Evolutionary conservation across 2,113 vertebrate species (phyloP), one percentile per base, ranked within the genome.

Genomic region (Bufo bufo): DNA sequence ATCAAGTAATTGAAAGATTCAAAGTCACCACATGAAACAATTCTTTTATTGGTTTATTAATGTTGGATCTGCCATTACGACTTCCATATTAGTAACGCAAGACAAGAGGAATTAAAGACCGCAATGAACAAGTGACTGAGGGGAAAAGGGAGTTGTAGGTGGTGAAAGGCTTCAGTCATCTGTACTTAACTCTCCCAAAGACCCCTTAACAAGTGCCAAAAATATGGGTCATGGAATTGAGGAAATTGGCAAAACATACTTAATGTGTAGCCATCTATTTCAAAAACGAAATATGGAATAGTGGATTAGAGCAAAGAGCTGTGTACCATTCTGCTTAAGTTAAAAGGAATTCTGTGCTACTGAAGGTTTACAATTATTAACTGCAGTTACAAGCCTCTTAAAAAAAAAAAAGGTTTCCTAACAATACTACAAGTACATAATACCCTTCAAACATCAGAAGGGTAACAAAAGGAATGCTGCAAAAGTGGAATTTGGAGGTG

Each of bases 11-110:
- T 33, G 33, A 33, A 33, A 33, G 33, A 33, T 33, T 33, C 33
- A 33, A 33, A 58, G 43, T 11, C 23, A 84, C 63, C 59, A 66
- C 52, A 58, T 8, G n/a, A 72, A 56, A 85, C 61, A 79, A 45
- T 74, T 59, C 50, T 13, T 80, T 81, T 87, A 82, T 78, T 78
- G 6, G 72, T 88, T 88, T 88, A 84, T 89, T 89, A 84, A 89
- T 84, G 87, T 84, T n/a, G 11, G 58, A 89, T 84, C 81, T 89
- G 87, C 81, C 87, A 89, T 16, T 77, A 88, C 78, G 59, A 84
- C 81, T 89, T 83, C 72, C 87, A 88, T 88, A 88, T 89, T 89
- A 89, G 87, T 89, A 89, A 89, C 82, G 58, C 87, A 78, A 89
- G 82, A 89, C 87, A 89, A 69, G 84, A 77, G 72, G 87, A 84